These are phyloP conservation scores for Hyposoter dolosus DNA, from an alignment of 2,888 invertebrate species.

Conservation along the genomic window DNA sequence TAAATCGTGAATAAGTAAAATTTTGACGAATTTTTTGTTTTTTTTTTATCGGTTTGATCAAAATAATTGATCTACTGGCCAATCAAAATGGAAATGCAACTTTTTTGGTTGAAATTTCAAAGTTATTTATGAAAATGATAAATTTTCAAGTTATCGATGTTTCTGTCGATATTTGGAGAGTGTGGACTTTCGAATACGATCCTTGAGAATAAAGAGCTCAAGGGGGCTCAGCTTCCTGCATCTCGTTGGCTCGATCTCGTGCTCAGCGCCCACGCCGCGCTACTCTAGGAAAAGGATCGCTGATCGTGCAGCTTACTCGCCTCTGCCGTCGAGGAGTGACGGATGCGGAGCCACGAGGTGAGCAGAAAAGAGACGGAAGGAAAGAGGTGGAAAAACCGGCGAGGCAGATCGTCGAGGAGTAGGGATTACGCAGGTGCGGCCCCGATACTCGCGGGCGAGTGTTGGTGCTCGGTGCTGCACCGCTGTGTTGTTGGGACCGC, in stretches of 20 bases:
- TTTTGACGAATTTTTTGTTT: too few species aligned
- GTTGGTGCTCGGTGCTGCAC: slow-evolving; percentile 43
- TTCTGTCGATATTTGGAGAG: neutral
- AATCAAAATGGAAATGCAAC: too few species aligned
- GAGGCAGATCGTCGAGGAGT: slow-evolving; percentile 63
- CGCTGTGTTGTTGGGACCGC: slow-evolving; percentile 69
- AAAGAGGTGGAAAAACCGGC: slow-evolving; percentile 67
- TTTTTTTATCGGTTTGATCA: too few species aligned
- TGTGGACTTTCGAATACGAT: neutral
- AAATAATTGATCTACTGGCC: too few species aligned
- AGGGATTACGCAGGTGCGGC: slow-evolving; percentile 78
- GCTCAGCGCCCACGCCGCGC: slow-evolving; percentile 37
- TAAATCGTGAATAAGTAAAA: too few species aligned
- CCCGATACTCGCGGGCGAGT: slow-evolving; percentile 32
- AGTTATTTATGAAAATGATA: too few species aligned
- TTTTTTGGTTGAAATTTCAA: too few species aligned
- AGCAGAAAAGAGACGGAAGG: slow-evolving; percentile 42
- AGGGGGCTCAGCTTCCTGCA: slow-evolving; percentile 29
- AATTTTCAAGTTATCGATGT: neutral
- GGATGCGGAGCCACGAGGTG: neutral
- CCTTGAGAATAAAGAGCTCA: slow-evolving; percentile 11
- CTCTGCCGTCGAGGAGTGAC: neutral
- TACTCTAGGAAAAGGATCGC: neutral
- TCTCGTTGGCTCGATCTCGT: slow-evolving; percentile 9
- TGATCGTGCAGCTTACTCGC: neutral